Evolutionary conservation across 2,888 invertebrate species (phyloP).

Genomic region (Harpalus rubripes): DNA sequence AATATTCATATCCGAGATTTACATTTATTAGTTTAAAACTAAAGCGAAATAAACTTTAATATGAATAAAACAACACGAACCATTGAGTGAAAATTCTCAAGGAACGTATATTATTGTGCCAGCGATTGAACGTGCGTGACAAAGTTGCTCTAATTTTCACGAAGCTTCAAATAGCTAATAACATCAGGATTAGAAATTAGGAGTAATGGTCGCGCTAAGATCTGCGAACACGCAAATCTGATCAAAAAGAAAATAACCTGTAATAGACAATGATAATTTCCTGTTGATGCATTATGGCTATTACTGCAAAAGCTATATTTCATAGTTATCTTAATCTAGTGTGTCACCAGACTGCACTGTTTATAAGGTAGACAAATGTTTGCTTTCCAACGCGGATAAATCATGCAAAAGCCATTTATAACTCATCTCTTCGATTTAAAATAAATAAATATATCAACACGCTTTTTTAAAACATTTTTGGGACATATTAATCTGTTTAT

Average conservation of each 20-base stretch:
- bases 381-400: neutral
- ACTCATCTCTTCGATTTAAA: neutral
- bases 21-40: neutral
- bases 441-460: too few species aligned
- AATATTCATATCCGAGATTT: slow-evolving; percentile 1
- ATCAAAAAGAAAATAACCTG: slow-evolving; percentile 20
- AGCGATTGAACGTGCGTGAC: slow-evolving; percentile 30
- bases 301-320: slow-evolving; percentile 6
- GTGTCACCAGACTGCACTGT: neutral
- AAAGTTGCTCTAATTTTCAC: slow-evolving; percentile 30
- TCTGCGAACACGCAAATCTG: slow-evolving; percentile 29
- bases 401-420: neutral
- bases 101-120: neutral
- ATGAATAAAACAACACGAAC: neutral
- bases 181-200: slow-evolving; percentile 35
- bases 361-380: neutral
- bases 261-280: slow-evolving; percentile 26
- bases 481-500: too few species aligned
- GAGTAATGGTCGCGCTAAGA: slow-evolving; percentile 19
- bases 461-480: too few species aligned
- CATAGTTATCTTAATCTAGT: slow-evolving; percentile 15
- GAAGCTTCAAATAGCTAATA: slow-evolving; percentile 38
- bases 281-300: slow-evolving; percentile 21
- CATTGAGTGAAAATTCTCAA: neutral
- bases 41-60: neutral